Base-by-base conservation (phyloP, 1,140 invertebrate genomes). In the Bombus vancouverensis region DNA sequence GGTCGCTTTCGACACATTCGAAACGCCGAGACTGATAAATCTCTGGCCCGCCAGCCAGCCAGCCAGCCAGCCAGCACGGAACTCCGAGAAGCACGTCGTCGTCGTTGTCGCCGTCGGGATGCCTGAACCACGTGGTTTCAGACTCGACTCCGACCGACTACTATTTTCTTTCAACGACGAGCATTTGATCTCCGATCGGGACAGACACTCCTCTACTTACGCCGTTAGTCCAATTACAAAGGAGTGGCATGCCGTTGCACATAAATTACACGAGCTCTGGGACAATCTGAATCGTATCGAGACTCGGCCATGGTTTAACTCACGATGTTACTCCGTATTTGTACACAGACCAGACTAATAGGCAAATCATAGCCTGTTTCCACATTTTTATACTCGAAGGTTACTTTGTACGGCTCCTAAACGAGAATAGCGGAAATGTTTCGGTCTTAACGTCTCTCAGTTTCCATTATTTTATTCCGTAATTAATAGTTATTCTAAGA, bases 151-250 rank as follows among this genome's bases (percentile, higher is more conserved):
- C 59, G 47, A 1, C 44, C 74, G 75, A 78, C 82, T 78, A 84
- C 66, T 84, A 84, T 79, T 84, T 80, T 78, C 74, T 53, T 84
- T 79, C 68, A 32, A 79, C 75, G 75, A 79, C 53, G 74, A 68
- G 82, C 75, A 84, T 84, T 84, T 84, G 82, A 84, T 84, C 82
- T 71, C 75, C 75, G 75, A 84, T 84, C 82, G 82, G 65, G 44
- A 70, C 65, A 78, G 82, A 79, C 75, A 71, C 82, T 78, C 82
- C 82, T 68, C 65, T 84, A 59, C 82, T 78, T 68, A n/a, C 65
- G n/a, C 65, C 65, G 65, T 59, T 70, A 53, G 82, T 78, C 74
- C 75, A 84, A 78, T 84, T 84, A 84, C 82, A 78, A 78, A 84
- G 65, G 75, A 42, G 65, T 78, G 82, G 65, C 75, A 25, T 28